These are phyloP conservation scores for Nothocercus nigrocapillus DNA, from an alignment of 2,113 vertebrate species.

Conservation along the genomic window DNA sequence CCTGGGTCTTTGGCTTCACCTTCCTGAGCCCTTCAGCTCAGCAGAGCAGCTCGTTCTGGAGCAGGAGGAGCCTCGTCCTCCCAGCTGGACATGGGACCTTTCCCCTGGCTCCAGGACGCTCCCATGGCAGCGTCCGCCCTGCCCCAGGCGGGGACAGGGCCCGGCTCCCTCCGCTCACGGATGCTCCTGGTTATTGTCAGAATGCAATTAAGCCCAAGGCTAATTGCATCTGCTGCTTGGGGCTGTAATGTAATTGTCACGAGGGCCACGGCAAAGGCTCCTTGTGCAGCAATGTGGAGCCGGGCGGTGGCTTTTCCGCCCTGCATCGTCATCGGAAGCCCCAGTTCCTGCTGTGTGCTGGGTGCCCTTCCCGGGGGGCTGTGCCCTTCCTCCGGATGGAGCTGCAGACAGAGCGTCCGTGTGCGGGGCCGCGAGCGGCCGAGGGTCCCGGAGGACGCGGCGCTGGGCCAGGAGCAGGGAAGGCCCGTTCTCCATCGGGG, in stretches of 20 bases:
- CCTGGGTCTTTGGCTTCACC: not conserved
- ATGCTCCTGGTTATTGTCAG: not conserved
- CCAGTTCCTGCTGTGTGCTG: not conserved
- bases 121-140: not conserved
- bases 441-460: too few species aligned
- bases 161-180: not conserved
- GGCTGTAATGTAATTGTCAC: not conserved
- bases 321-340: not conserved
- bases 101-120: not conserved
- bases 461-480: not conserved
- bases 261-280: not conserved
- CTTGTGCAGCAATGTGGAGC: not conserved
- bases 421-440: too few species aligned
- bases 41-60: not conserved
- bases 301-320: not conserved
- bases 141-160: not conserved
- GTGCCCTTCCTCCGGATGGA: not conserved
- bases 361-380: too few species aligned
- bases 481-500: too few species aligned
- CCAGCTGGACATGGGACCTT: not conserved
- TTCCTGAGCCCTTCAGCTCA: too few species aligned
- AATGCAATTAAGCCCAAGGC: not conserved
- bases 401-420: accelerated
- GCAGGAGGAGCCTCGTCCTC: not conserved
- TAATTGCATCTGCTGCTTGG: not conserved